Evolutionary conservation across 2,888 invertebrate genomes (phyloP).

Genomic region (Ectemnius lituratus): DNA sequence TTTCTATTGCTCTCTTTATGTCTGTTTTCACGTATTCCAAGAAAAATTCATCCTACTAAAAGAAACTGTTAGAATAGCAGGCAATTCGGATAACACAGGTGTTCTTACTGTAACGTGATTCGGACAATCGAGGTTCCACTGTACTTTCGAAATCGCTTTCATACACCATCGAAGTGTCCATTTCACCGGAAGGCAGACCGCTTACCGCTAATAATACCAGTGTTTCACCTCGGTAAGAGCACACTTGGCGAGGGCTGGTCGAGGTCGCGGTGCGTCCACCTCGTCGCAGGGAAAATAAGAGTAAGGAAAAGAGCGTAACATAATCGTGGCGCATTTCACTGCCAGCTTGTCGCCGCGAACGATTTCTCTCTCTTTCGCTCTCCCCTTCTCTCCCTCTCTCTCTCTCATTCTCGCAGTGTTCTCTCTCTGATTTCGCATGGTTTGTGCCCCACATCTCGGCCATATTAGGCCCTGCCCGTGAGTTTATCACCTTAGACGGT

Average conservation of each 20-base stretch:
- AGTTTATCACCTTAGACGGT: slow-evolving; percentile 18
- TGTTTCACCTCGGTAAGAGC: slow-evolving; percentile 30
- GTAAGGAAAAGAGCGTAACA: slow-evolving; percentile 27
- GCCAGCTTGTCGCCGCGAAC: background rate
- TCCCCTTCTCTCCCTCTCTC: background rate
- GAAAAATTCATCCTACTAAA: too few species aligned
- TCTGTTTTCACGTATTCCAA: too few species aligned
- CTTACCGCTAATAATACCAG: slow-evolving; percentile 51
- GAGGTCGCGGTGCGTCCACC: slow-evolving; percentile 16
- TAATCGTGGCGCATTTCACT: slow-evolving; percentile 27
- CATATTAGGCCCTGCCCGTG: slow-evolving; percentile 36
- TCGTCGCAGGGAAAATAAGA: slow-evolving; percentile 3
- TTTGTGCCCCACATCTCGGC: slow-evolving; percentile 20
- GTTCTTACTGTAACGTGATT: too few species aligned
- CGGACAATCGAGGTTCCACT: too few species aligned
- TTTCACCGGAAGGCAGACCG: slow-evolving; percentile 46
- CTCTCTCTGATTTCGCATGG: slow-evolving; percentile 26
- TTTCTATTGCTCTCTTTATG: too few species aligned
- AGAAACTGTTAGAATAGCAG: too few species aligned
- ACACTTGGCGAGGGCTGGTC: slow-evolving; percentile 7
- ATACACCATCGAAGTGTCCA: background rate
- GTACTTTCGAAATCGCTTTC: slow-evolving; percentile 8
- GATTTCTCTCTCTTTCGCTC: background rate
- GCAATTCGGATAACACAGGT: too few species aligned
- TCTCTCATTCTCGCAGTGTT: background rate